Base-by-base conservation (phyloP, 2,888 invertebrate species). In the Saturnia pavonia region DNA sequence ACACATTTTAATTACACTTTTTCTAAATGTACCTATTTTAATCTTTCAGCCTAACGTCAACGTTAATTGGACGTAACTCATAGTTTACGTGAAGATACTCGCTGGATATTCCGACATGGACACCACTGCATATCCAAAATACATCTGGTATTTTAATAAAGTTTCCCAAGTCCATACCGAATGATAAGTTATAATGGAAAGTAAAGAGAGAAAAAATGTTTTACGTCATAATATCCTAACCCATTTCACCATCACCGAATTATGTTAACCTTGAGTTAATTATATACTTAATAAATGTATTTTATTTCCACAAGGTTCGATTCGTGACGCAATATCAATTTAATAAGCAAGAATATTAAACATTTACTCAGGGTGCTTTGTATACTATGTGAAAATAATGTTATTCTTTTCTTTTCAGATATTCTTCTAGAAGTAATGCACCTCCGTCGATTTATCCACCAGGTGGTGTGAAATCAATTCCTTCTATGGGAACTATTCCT, bases 361-460 rank as follows among this genome's bases (percentile, higher is more conserved):
- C 11, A 19, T n/a, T 34, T 34, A 34, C 12, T 19, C 9, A 68
- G 11, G 19, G 11, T 14, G 40, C 14, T 11, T 69, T 57, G 43
- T 65, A 54, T 42, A 27, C 16, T 51, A 34, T 25, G 42, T 57
- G 14, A 45, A 43, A 43, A 51, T 19, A 54, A 63, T 71, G 16
- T 54, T 72, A 71, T 71, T 75, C 75, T 74, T 83, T 78, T 80
- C 25, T 82, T 90, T 89, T 69, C 94, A 94, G 94, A 82, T 94
- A 91, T 84, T 90, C 90, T 54, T 84, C 90, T 72, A 87, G 93
- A 78, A 86, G 85, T 76, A 88, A 86, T 79, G 84, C 80, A 40
- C 89, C 90, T 57, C 89, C 90, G 34, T 81, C 88, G 27, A 82
- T 79, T 34, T 93, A 90, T 75, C 90, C 90, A 57, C 87, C 88